Base-by-base conservation (phyloP, 2,888 invertebrate species). In the Caenorhabditis virilis region DNA sequence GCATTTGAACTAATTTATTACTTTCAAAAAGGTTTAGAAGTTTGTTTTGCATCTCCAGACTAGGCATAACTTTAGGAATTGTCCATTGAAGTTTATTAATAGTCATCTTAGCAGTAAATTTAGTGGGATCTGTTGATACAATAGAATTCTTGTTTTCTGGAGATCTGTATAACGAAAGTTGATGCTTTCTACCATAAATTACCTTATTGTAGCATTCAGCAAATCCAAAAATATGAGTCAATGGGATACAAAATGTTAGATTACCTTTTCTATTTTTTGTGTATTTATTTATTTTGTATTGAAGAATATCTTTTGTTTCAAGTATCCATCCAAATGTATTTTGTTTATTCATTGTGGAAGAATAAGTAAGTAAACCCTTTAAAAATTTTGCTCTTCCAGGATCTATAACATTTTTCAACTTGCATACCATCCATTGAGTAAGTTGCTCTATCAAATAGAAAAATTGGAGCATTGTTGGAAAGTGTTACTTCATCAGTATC, bases 51-150 rank as follows among this genome's bases (percentile, higher is more conserved):
- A 74, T 72, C 55, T 72, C 73, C 2, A 72, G 51, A 42, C 51
- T 55, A 49, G 74, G 74, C 26, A 72, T 60, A 55, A 74, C 76
- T 36, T 74, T 74, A 30, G 74, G 74, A 53, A 74, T 64, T n/a
- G 75, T 73, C 73, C 73, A 73, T 57, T 74, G 75, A 13, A 73
- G 45, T 43, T 75, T 74, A 18, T 72, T 74, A 27, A 72, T n/a
- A n/a, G n/a, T n/a, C n/a, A n/a, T 72, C n/a, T 30, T 54, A 25
- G 65, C 62, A 20, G 50, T 67, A 42, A 68, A 69, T 46, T 72
- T 65, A 36, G 47, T 38, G 15, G 62, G 57, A 68, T 72, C 66
- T 53, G 55, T 51, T n/a, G 72, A 72, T 15, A 23, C 30, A 48
- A 65, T 57, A 46, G 53, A 48, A 59, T 72, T 72, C 33, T 65